phyloP scores from a whole-genome alignment of 1,140 invertebrate genomes.

The Diplogasteroides magnus region DNA sequence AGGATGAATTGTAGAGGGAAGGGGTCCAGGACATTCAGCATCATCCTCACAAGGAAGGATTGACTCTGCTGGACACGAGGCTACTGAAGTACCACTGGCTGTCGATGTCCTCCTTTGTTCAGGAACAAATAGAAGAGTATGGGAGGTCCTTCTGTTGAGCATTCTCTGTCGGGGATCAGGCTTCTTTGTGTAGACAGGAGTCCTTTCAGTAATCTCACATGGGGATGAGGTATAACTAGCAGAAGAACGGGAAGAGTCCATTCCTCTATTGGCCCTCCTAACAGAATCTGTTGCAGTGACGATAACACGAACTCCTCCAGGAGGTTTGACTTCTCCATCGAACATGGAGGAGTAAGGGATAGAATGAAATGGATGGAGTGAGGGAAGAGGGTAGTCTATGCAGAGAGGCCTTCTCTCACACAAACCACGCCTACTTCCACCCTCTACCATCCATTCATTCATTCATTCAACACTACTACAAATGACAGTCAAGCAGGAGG shows the following conservation, averaged over 20 bases:
- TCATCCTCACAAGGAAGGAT: constrained; percentile 45
- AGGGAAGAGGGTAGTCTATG: too few relatives aligned
- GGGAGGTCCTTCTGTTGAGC: constrained; percentile 35
- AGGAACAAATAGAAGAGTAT: constrained; percentile 49
- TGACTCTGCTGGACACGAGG: constrained; percentile 29
- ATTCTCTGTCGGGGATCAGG: constrained; percentile 18
- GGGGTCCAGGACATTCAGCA: not conserved
- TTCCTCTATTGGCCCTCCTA: not conserved
- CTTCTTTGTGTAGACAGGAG: constrained; percentile 17
- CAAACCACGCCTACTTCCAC: too few relatives aligned
- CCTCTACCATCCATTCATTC: too few relatives aligned
- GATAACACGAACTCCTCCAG: constrained; percentile 15
- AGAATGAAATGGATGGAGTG: too few relatives aligned
- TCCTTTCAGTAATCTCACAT: not conserved
- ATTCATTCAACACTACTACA: too few relatives aligned
- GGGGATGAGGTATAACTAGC: too few relatives aligned
- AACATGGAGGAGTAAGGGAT: too few relatives aligned
- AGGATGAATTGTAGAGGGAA: too few relatives aligned
- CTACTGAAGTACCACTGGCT: constrained; percentile 42
- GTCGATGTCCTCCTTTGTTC: constrained; percentile 44
- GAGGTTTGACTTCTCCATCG: too few relatives aligned
- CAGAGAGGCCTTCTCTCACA: too few relatives aligned
- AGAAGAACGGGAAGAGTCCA: not conserved
- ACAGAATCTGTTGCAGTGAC: constrained; percentile 6
- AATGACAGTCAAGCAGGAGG: too few relatives aligned